Evolutionary conservation across 2,888 invertebrate genomes (phyloP), one percentile per base, ranked within the genome.

Genomic region (Dicycla oo): DNA sequence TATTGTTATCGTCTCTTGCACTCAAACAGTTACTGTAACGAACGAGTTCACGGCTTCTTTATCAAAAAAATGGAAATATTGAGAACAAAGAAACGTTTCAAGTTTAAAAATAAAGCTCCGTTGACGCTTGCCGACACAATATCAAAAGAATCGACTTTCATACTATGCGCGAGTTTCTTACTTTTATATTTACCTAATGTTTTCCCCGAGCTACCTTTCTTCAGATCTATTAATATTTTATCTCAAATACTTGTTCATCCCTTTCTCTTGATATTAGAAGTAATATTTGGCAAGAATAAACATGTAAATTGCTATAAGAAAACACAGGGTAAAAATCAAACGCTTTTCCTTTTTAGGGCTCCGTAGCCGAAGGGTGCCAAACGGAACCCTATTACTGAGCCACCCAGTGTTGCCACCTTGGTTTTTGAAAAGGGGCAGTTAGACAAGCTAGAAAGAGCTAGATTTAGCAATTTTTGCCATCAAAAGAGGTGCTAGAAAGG

Each of bases 1-100:
- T 61, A 65, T 68, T 45, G 18, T 45, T 62, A 62, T 49, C 47
- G 43, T 54, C 13, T 45, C 34, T 34, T 64, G 60, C 56, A 49
- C 53, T 57, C 45, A 69, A 75, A 71, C 30, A 73, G 71, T 57
- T 58, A 53, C 30, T 49, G 45, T 75, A 69, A 66, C 23, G 34
- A 78, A 54, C 63, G 63, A 82, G 83, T 78, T 73, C 51, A 53
- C 58, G 69, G 64, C 75, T 73, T 80, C 76, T 86, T 83, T 82
- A 87, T 83, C 69, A 77, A 79, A 81, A 79, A 82, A 78, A 88
- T 88, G 87, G 83, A 89, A 91, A 88, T 83, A 81, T 83, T 74
- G 80, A 87, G 88, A 89, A 90, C 89, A 92, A 91, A 89, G 88
- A 87, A 87, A 80, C 75, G 80, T 84, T 89, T 89, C 78, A 86